Conservation (phyloP, 2,797 vertebrate species). For the Danio choprae region DNA sequence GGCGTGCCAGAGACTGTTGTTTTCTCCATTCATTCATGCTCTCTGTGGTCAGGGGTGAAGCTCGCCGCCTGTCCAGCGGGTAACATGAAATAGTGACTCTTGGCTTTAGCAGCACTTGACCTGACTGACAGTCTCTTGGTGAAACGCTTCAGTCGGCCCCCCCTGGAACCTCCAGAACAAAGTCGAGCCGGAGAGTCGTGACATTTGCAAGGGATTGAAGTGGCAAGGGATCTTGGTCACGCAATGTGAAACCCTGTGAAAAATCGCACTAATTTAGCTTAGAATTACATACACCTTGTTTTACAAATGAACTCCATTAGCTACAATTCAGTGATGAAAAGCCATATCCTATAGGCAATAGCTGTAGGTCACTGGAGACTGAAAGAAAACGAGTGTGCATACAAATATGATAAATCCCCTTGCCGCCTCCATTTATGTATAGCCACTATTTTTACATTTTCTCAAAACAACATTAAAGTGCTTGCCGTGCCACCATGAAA, state of each 20-base stretch:
- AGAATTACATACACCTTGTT: slow-evolving; percentile 9
- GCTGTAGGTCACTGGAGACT: neutral
- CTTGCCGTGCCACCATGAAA: neutral
- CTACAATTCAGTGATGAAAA: slow-evolving; percentile 15
- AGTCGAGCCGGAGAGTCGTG: slow-evolving; percentile 7
- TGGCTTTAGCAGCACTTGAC: slow-evolving; percentile 38
- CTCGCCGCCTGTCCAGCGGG: slow-evolving; percentile 8
- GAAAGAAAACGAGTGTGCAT: slow-evolving; percentile 16
- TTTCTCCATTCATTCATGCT: slow-evolving; percentile 25
- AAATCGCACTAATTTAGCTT: slow-evolving; percentile 20
- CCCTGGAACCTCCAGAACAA: neutral
- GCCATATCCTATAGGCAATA: neutral
- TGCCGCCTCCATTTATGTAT: neutral
- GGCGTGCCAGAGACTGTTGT: slow-evolving; percentile 25
- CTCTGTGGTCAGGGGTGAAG: slow-evolving; percentile 29
- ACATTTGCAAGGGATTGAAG: slow-evolving; percentile 14
- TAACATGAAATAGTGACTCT: slow-evolving; percentile 22
- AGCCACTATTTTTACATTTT: neutral
- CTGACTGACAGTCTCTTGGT: slow-evolving; percentile 16
- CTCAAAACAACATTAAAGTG: neutral
- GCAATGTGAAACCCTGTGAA: neutral
- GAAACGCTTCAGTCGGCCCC: slow-evolving; percentile 2
- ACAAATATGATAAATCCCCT: neutral
- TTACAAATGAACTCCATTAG: slow-evolving; percentile 21
- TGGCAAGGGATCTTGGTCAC: slow-evolving; percentile 1